Conservation (phyloP, 2,888 invertebrate species). For the Thyatira batis region DNA sequence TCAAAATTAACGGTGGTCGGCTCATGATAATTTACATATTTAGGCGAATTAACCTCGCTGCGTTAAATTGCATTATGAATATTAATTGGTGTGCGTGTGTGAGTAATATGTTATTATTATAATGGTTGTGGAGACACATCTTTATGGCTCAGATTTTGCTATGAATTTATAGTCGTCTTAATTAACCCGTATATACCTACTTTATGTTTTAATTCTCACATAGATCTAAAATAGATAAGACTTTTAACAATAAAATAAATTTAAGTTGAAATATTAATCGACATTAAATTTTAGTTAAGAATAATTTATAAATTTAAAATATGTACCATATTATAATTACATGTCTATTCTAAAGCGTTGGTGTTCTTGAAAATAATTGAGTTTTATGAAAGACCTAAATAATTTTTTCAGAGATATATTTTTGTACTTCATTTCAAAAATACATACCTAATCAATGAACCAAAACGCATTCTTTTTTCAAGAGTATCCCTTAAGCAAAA, state of each 20-base stretch:
- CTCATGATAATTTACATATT: slow-evolving; percentile 84
- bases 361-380: too few relatives aligned
- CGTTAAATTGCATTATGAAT: slow-evolving; percentile 83
- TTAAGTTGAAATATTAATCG: too few relatives aligned
- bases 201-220: too few relatives aligned
- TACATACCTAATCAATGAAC: slow-evolving; percentile 18
- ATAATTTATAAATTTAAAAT: too few relatives aligned
- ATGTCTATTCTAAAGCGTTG: too few relatives aligned
- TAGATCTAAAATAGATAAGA: too few relatives aligned
- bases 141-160: slow-evolving; percentile 68
- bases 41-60: slow-evolving; percentile 82
- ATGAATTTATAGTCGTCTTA: slow-evolving; percentile 29
- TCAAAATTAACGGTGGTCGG: slow-evolving; percentile 81
- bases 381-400: too few relatives aligned
- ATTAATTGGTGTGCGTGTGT: slow-evolving; percentile 73
- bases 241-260: too few relatives aligned
- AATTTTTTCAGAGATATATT: too few relatives aligned
- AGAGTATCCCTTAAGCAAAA: slow-evolving; percentile 45
- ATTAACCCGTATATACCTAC: slow-evolving; percentile 8
- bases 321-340: too few relatives aligned
- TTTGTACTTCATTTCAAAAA: too few relatives aligned
- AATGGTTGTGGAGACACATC: slow-evolving; percentile 54
- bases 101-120: slow-evolving; percentile 64
- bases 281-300: too few relatives aligned
- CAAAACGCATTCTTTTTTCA: slow-evolving; percentile 24